Base-by-base conservation (phyloP, 2,797 vertebrate genomes). In the Neopelma chrysocephalum region DNA sequence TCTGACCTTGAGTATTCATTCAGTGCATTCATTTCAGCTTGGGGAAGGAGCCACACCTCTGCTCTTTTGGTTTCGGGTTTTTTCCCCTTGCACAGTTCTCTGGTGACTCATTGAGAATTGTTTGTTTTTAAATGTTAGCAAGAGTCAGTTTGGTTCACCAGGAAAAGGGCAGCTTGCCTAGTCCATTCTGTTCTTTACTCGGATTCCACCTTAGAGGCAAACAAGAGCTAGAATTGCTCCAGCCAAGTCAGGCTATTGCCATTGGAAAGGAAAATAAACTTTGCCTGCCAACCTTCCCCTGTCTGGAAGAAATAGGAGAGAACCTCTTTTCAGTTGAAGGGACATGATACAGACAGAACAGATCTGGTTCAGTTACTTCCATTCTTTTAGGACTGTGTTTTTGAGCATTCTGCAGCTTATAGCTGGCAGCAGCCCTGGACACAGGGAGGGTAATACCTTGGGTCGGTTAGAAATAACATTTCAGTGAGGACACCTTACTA, bases 141-240 rank as follows among this genome's bases (percentile, higher is more conserved):
- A 15, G 83, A 97, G 87, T 93, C 80, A 84, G 60, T 79, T 93
- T 94, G 88, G 85, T 94, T 96, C 91, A 89, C 94, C 60, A 79
- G 90, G 88, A 90, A 87, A 69, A 94, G 91, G 91, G 95, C 90
- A 97, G 88, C 90, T 93, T 94, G 93, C 94, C 96, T 90, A 97
- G 96, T 94, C 94, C 94, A 68, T 94, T 95, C 87, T 94, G 93
- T 96, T 96, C 93, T 95, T 90, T 93, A 68, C 91, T 96, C 42
- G 1, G 29, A 90, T 96, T 97, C 91, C 91, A 96, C 95, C 91
- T 94, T 94, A 48, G 91, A 89, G 64, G 91, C 80, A 90, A 95
- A 18, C 76, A 73, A 64, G 87, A 89, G 51, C 79, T 82, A 81
- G 42, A 77, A 60, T 47, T 65, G 14, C 71, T 95, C 34, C 86